Percentiles rank a stretch among this genome's conserved stretches.
Evolutionary conservation across 2,797 vertebrate genomes (phyloP).

Genomic region (Typhlichthys subterraneus): DNA sequence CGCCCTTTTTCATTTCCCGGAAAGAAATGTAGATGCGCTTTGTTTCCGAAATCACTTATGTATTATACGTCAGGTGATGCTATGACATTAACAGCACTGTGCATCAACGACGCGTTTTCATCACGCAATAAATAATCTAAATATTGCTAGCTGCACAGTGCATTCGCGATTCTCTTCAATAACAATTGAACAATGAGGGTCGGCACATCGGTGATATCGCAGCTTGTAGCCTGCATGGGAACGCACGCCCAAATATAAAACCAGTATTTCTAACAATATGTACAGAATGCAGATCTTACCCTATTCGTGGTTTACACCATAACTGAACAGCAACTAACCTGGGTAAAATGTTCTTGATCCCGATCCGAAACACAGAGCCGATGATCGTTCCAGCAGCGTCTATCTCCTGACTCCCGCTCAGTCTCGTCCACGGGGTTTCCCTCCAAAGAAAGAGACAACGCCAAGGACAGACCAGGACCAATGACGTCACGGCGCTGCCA

Average conservation of each 20-base stretch:
- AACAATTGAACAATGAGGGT: constrained; percentile 63
- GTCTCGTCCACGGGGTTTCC: constrained; percentile 92
- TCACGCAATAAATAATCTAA: neutral
- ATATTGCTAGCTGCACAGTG: constrained; percentile 15
- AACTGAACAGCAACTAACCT: constrained; percentile 58
- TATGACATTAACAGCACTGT: accelerated
- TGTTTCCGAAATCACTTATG: neutral
- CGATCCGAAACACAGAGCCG: constrained; percentile 78
- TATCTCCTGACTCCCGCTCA: constrained; percentile 45
- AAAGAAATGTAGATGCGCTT: constrained; percentile 33
- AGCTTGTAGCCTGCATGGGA: neutral
- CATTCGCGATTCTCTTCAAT: constrained; percentile 38
- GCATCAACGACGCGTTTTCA: accelerated
- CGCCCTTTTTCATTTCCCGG: constrained; percentile 73
- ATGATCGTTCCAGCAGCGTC: constrained; percentile 53
- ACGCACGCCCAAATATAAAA: too few species aligned
- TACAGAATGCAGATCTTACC: too few species aligned
- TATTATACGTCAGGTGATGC: neutral
- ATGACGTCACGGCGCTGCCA: constrained; percentile 89
- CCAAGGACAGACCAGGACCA: constrained; percentile 85
- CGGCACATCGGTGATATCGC: constrained; percentile 46
- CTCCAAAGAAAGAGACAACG: constrained; percentile 87
- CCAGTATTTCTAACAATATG: too few species aligned
- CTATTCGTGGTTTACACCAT: neutral
- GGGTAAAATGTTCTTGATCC: constrained; percentile 57